Evolutionary conservation across 2,113 vertebrate genomes (phyloP).

Genomic region (Cyprinodon brontotheroides): DNA sequence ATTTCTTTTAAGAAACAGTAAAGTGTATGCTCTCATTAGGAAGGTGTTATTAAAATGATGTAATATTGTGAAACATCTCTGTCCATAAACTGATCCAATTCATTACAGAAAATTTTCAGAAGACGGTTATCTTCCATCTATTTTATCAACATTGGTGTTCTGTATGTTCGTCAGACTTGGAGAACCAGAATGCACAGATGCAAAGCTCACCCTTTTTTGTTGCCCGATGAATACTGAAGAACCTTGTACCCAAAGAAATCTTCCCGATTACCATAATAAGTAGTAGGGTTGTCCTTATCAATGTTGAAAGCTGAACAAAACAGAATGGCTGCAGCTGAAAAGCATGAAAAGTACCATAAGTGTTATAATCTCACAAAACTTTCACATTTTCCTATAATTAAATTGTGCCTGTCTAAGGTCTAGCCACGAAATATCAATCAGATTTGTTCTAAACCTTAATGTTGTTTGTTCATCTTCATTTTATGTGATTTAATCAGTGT

Average conservation of each 20-base stretch:
- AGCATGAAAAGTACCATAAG: neutral
- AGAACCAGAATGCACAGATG: neutral
- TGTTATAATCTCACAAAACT: neutral
- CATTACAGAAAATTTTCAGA: fast-evolving
- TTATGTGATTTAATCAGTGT: too few relatives aligned
- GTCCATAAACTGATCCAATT: neutral
- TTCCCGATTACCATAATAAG: slow-evolving; percentile 16
- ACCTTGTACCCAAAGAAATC: slow-evolving; percentile 76
- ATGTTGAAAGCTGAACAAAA: slow-evolving; percentile 63
- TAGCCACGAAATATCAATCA: too few relatives aligned
- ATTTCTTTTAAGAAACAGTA: neutral
- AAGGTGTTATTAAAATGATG: neutral
- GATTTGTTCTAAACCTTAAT: too few relatives aligned
- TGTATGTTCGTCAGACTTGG: too few relatives aligned
- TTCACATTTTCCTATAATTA: too few relatives aligned
- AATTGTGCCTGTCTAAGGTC: too few relatives aligned
- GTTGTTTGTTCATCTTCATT: too few relatives aligned
- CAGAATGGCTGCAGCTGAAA: slow-evolving; percentile 24
- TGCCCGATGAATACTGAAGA: slow-evolving; percentile 44
- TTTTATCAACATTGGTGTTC: too few relatives aligned
- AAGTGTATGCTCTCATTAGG: fast-evolving
- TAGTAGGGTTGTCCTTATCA: slow-evolving; percentile 1
- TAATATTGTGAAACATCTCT: neutral
- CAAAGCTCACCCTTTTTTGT: slow-evolving; percentile 49
- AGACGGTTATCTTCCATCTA: neutral